A percentile compares a stretch with the other conserved stretches of the same genome.
Evolutionary conservation across 2,797 vertebrate genomes (phyloP).

Genomic region (Pseudochromis fuscus): DNA sequence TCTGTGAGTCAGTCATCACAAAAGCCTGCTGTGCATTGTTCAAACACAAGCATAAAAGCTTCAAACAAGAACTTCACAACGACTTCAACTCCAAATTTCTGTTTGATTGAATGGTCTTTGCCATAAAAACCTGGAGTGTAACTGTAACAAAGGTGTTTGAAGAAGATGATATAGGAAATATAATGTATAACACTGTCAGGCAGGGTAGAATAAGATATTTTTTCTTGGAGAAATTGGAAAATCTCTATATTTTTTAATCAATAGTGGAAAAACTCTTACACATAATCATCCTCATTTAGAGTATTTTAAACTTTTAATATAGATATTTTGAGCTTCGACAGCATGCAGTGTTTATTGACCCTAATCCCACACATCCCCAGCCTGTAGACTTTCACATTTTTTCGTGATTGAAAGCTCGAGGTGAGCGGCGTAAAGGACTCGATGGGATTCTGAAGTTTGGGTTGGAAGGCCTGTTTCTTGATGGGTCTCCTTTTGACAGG

Average conservation of each 20-base stretch:
- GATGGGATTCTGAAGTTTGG: slow-evolving; percentile 36
- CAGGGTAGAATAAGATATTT: neutral
- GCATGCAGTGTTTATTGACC: slow-evolving; percentile 31
- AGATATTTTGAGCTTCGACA: slow-evolving; percentile 28
- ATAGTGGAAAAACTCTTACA: neutral
- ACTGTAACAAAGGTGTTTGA: slow-evolving; percentile 13
- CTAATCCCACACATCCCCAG: slow-evolving; percentile 36
- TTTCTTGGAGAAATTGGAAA: neutral
- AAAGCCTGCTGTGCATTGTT: neutral
- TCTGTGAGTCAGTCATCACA: neutral
- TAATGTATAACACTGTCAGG: neutral
- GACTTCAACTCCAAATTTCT: too few relatives aligned
- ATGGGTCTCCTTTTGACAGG: slow-evolving; percentile 56
- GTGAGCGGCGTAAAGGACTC: slow-evolving; percentile 40
- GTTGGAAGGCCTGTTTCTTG: slow-evolving; percentile 47
- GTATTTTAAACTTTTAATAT: slow-evolving; percentile 18
- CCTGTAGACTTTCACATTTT: slow-evolving; percentile 29
- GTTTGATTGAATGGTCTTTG: neutral
- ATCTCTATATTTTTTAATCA: neutral
- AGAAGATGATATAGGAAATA: slow-evolving; percentile 11
- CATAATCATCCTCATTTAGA: neutral
- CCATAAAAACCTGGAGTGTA: neutral
- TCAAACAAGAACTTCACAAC: too few relatives aligned
- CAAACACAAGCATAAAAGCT: too few relatives aligned
- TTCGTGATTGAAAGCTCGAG: slow-evolving; percentile 22